Base-by-base conservation (phyloP, 1,140 invertebrate genomes). In the Drosophila obscura region DNA sequence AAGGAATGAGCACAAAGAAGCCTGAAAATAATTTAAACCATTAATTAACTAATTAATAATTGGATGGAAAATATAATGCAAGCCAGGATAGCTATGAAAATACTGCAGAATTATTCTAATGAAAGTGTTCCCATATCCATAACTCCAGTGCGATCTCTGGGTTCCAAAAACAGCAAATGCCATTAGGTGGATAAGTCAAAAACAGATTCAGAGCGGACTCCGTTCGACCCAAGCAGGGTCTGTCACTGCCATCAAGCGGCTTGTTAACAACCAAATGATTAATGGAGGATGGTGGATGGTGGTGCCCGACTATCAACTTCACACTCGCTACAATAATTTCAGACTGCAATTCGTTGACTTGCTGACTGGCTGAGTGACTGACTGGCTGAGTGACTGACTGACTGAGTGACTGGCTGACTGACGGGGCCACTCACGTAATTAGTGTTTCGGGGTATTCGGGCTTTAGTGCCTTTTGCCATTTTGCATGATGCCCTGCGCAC, bases 231-330 rank as follows among this genome's bases (percentile, higher is more conserved):
- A 65, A 60, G 52, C 69, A 44, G 74, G 78, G 74, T 55, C 82
- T 88, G 78, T 88, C 82, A 87, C 67, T 80, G 46, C 51, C 65
- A 72, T 59, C 77, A 78, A 85, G 82, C 81, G 78, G 69, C 78
- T 81, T 76, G 82, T 87, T 87, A 87, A 87, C 82, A 75, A 75
- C 57, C 74, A 67, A 82, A 82, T 87, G 82, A 87, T 87, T 87
- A 87, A 87, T 87, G 82, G 73, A 82, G 13, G 31, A 3, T 9
- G 31, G 8, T 8, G 60, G 69, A 82, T 39, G 31, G 8, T 9
- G 31, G 8, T 8, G 60, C 57, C 58, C 65, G 78, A 68, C 78
- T 75, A 87, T 87, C 78, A 87, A 87, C 82, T 88, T 87, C 82
- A 87, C 82, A 87, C 82, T 85, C 72, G 82, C 82, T 82, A 83